Conservation (phyloP, 1,140 invertebrate species). For the Rhizoglyphus robini region DNA sequence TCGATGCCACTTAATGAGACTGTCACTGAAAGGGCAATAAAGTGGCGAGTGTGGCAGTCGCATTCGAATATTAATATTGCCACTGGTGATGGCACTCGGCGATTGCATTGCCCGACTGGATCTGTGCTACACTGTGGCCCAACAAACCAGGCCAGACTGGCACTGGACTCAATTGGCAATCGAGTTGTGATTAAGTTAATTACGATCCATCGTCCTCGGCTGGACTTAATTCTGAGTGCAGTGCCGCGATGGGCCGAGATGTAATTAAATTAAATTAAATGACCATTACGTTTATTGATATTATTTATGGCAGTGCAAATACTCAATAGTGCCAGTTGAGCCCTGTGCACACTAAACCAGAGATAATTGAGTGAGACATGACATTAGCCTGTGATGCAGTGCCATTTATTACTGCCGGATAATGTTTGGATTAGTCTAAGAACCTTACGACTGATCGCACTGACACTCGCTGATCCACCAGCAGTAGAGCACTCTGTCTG, state of each 20-base stretch:
- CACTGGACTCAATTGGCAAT: neutral
- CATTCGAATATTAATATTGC: too few species aligned
- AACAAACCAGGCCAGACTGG: neutral
- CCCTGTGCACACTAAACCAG: neutral
- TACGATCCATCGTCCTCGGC: too few species aligned
- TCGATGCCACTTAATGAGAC: too few species aligned
- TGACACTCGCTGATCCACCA: too few species aligned
- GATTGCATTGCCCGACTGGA: too few species aligned
- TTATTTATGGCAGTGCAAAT: neutral
- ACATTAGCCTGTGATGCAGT: neutral
- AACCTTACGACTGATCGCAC: too few species aligned
- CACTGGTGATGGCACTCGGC: too few species aligned
- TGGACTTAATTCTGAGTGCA: too few species aligned
- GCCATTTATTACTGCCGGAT: neutral
- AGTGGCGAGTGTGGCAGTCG: too few species aligned
- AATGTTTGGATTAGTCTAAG: slow-evolving; percentile 7
- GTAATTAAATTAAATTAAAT: slow-evolving; percentile 14
- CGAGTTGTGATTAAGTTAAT: slow-evolving; percentile 14
- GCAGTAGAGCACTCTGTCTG: too few species aligned
- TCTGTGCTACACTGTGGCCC: neutral
- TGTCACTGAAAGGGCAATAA: too few species aligned
- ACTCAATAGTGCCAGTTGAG: neutral
- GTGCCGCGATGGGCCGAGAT: too few species aligned
- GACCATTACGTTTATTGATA: slow-evolving; percentile 10
- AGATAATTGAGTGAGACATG: slow-evolving; percentile 14